Base-by-base conservation (phyloP, 2,888 invertebrate species). In the Melanargia galathea region DNA sequence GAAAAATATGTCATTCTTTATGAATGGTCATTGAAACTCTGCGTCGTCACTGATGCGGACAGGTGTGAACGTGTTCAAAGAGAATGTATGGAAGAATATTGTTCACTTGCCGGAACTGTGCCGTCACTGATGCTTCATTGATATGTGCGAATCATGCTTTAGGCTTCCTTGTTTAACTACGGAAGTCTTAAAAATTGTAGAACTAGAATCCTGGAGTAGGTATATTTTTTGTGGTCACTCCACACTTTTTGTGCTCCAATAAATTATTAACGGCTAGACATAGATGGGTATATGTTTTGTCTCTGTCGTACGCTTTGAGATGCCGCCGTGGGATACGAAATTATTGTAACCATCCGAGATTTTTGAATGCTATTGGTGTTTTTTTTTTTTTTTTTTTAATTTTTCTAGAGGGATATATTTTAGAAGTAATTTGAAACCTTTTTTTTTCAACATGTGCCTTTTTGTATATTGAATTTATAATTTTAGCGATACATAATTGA, bases 251-350 rank as follows among this genome's bases (percentile, higher is more conserved):
- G 54, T 63, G 49, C 35, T 60, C 54, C 10, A 40, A 52, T 62
- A 60, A 51, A 62, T 62, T 20, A 56, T 49, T 30, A 18, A n/a
- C 22, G 4, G 56, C 56, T 16, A 45, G 49, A 56, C 26, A 16
- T 13, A 55, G 63, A 65, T 2, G 22, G 55, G 8, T 8, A 46
- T 26, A 57, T 26, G 38, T 16, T 54, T 52, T 40, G 33, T 62
- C 64, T 54, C 62, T 22, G 10, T 59, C 65, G 10, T 24, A 20
- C 24, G 22, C 65, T 65, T 65, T 65, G 65, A 65, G 45, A 57
- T 33, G 65, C 65, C 65, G 65, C 63, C 65, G 38, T 63, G 63
- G 63, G 56, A 57, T 60, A 64, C 46, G 7, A 65, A 63, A 63
- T 65, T 65, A 52, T 35, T 56, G 24, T 49, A 20, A 13, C 43